Percentiles rank a stretch among this genome's conserved stretches.
phyloP scores from a whole-genome alignment of 2,888 invertebrate species.

The Drosophila infuscata region DNA sequence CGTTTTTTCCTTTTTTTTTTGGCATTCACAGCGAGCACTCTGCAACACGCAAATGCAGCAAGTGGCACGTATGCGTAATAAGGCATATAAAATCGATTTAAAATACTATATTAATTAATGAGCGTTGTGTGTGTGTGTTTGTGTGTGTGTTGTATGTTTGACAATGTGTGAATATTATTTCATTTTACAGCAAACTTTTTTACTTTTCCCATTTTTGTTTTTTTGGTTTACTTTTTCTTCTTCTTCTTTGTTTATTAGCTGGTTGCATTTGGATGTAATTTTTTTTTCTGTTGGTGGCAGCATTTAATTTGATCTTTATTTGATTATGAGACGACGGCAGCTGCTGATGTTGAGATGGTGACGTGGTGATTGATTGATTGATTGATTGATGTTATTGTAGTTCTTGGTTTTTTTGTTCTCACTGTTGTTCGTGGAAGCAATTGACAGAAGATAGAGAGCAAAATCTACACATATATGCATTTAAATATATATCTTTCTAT shows the following conservation, averaged over 20 bases:
- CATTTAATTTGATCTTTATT: conserved; percentile 30
- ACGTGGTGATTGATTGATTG: conserved; percentile 44
- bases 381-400: conserved; percentile 61
- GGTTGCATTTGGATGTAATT: conserved; percentile 21
- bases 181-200: conserved; percentile 23
- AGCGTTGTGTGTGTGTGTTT: conserved; percentile 8
- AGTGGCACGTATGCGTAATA: conserved; percentile 55
- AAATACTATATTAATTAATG: conserved; percentile 4
- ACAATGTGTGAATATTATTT: conserved; percentile 42
- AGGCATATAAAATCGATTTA: conserved; percentile 19
- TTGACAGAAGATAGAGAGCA: conserved; percentile 30
- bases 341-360: conserved; percentile 47
- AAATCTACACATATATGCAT: conserved; percentile 14
- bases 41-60: conserved; percentile 51
- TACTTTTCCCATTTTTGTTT: conserved; percentile 4
- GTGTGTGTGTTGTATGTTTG: conserved; percentile 39
- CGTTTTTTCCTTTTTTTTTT: conserved; percentile 5
- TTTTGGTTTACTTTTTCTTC: not conserved
- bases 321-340: conserved; percentile 62
- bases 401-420: conserved; percentile 36
- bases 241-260: conserved; percentile 11
- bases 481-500: conserved; percentile 16
- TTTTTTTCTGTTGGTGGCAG: conserved; percentile 42
- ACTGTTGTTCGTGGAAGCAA: conserved; percentile 36
- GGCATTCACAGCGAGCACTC: conserved; percentile 28